Evolutionary conservation across 2,113 vertebrate species (phyloP), one percentile per base, ranked within the genome.

Genomic region (Dicentrarchus labrax): DNA sequence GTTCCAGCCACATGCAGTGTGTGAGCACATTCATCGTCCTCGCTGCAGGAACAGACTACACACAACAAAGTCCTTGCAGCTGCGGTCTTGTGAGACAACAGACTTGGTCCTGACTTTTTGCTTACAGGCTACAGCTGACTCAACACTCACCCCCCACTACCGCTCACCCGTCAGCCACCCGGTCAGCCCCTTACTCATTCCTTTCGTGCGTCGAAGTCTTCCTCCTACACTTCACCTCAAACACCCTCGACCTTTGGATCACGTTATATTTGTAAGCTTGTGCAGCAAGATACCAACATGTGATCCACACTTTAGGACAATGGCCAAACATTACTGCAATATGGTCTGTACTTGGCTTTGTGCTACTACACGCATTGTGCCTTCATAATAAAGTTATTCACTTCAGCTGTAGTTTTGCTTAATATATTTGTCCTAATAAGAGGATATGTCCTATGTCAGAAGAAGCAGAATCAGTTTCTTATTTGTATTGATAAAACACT

Each of bases 21-120:
- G 51, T 54, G 45, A 76, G 38, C 17, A 5, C 30, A 51, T 64
- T 39, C 9, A 11, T 45, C 4, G 5, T 50, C 60, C 19, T 76
- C 71, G 7, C 82, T 41, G 45, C 85, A 80, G 85, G 66, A 76
- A n/a, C 43, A 83, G 57, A 85, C 21, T 21, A 39, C 66, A 76
- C 48, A 64, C 9, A 2, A 70, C 64, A 50, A 30, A n/a, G 38
- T 72, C 41, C 6, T 8, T 54, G 75, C 78, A 74, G 83, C 80
- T 89, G 82, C 60, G 30, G 41, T 74, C 72, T 11, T 39, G 19
- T n/a, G 9, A 68, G 16, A 69, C 0, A 15, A 60, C 65, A 82
- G 22, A 71, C 47, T 74, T 11, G 39, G 51, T 51, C 48, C 54
- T 65, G 66, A 78, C 56, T 70, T 17, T 68, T 76, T 5, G 6